Base-by-base conservation (phyloP, 2,888 invertebrate genomes). In the Torymus auratus region DNA sequence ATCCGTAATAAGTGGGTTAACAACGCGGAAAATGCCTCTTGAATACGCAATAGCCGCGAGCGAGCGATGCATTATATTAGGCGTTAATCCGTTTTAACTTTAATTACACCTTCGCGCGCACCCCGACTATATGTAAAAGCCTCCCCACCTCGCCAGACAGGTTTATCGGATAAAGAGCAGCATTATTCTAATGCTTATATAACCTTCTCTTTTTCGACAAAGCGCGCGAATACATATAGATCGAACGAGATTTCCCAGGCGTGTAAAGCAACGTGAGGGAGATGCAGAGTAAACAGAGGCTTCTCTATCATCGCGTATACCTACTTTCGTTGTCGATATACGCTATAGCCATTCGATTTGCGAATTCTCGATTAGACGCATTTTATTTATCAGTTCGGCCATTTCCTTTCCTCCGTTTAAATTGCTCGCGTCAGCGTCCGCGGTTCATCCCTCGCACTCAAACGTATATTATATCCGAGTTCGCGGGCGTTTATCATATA, bases 21-120 rank as follows among this genome's bases (percentile, higher is more conserved):
- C 60, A 10, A 41, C 61, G 15, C 52, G 23, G 60, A 68, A 68
- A 61, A 53, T 53, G 41, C 7, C 50, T 68, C 52, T 41, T 56
- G 41, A 64, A 64, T 64, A 15, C 62, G 10, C 41, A 17, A 55
- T 15, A 60, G 7, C 17, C 67, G 15, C n/a, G 11, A 0, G 41
- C 12, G 20, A 0, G 7, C 10, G 11, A 13, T 17, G 60, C 41
- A 58, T 74, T 20, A 60, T 41, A 41, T 53, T 61, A 52, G 0
- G 28, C 17, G 75, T 68, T 68, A 76, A 76, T 61, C 28, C 53
- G 11, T 10, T 76, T 68, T 28, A 52, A 68, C 61, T 68, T 67
- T 62, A 68, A 60, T 68, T 61, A 74, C 23, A 56, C 17, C 14
- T 7, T 7, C 41, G 41, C 7, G 41, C 7, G 41, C 41, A 10